phyloP scores from a whole-genome alignment of 2,113 vertebrate species.

The Phaetusa simplex region DNA sequence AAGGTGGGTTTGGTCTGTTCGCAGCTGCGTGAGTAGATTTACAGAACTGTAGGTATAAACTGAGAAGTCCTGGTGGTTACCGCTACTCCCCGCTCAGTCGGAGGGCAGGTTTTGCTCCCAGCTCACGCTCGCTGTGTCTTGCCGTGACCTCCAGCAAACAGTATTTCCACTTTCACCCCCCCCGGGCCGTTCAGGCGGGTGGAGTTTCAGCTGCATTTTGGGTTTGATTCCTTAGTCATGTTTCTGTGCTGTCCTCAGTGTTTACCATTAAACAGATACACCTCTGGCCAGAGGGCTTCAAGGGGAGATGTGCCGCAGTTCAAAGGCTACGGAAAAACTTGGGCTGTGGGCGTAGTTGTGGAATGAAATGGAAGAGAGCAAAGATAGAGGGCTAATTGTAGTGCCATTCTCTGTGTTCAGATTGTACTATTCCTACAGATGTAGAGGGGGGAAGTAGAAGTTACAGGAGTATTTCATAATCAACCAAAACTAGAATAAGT shows the following conservation, averaged over 20 bases:
- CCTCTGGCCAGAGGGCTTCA: neutral
- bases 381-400: neutral
- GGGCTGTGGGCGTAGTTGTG: neutral
- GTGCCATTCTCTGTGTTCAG: neutral
- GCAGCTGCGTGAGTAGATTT: neutral
- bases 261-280: neutral
- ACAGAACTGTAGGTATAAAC: neutral
- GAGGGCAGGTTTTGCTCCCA: neutral
- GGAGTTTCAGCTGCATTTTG: conserved; percentile 37
- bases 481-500: neutral
- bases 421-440: neutral
- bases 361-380: neutral
- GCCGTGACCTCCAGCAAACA: neutral
- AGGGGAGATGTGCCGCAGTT: neutral
- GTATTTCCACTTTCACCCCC: conserved; percentile 1
- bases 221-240: conserved; percentile 30
- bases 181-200: neutral
- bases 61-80: neutral
- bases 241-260: conserved; percentile 2
- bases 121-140: neutral
- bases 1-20: neutral
- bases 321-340: neutral
- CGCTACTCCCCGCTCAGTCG: neutral
- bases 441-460: neutral
- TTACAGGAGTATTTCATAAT: neutral